Percentiles rank a stretch among this genome's conserved stretches.
Evolutionary conservation across 2,113 vertebrate genomes (phyloP).

Genomic region (Amazona vittata): DNA sequence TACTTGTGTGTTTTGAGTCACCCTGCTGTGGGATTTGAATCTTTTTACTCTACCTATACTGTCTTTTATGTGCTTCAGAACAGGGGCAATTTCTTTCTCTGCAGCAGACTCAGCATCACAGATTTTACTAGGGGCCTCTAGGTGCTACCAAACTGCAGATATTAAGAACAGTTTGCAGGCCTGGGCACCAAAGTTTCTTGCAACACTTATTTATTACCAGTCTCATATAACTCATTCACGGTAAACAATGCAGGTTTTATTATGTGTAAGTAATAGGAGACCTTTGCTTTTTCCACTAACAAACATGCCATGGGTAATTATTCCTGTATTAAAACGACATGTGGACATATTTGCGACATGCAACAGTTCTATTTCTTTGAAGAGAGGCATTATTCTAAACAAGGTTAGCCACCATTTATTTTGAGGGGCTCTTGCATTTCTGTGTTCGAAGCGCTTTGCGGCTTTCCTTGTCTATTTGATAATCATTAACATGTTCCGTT

Average conservation of each 20-base stretch:
- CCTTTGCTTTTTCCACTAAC: slow-evolving; percentile 61
- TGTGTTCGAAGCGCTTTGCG: slow-evolving; percentile 21
- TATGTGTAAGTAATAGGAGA: slow-evolving; percentile 48
- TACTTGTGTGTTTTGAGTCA: not conserved
- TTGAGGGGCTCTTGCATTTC: slow-evolving; percentile 60
- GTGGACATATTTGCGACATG: slow-evolving; percentile 65
- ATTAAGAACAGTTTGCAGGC: slow-evolving; percentile 28
- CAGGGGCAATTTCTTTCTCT: not conserved
- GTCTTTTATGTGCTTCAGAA: not conserved
- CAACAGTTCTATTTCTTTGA: slow-evolving; percentile 57
- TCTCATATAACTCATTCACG: slow-evolving; percentile 34
- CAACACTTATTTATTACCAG: slow-evolving; percentile 62
- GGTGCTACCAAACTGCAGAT: slow-evolving; percentile 41
- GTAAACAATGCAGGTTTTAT: slow-evolving; percentile 53
- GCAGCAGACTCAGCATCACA: not conserved
- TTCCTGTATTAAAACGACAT: slow-evolving; percentile 55
- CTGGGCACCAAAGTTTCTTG: slow-evolving; percentile 45
- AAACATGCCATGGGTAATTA: slow-evolving; percentile 68
- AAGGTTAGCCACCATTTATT: slow-evolving; percentile 58
- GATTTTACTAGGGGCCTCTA: slow-evolving; percentile 3
- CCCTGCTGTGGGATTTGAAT: not conserved
- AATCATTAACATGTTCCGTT: slow-evolving; percentile 71
- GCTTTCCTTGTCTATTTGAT: slow-evolving; percentile 69
- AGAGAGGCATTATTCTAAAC: slow-evolving; percentile 60
- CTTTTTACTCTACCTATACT: not conserved